Evolutionary conservation across 2,113 vertebrate genomes (phyloP), one percentile per base, ranked within the genome.

Genomic region (Porphyrio hochstetteri): DNA sequence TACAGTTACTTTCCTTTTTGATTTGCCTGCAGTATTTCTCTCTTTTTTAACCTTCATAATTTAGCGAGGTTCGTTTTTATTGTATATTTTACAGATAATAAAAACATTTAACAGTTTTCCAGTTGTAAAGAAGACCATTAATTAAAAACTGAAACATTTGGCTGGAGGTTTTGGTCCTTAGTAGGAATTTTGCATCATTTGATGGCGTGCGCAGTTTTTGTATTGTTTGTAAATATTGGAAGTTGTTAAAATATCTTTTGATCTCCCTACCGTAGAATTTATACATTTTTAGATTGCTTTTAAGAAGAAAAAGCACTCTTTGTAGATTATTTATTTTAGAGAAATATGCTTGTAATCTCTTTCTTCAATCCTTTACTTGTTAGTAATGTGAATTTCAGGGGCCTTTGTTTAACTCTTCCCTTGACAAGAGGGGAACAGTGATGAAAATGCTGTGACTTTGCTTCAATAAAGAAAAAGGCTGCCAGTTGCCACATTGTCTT

Each of bases 261-360:
- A 97, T 97, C 97, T 98, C 97, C 97, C 97, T 97, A 57, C 93
- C 75, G 95, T 98, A 98, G 94, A 98, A 97, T 98, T 98, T 98
- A 98, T 98, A 98, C 97, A 97, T 97, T 98, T 98, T 98, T 98
- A 98, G 96, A 97, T 84, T 90, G 96, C 95, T 97, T 88, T 93
- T 95, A 92, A 94, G 94, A 93, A 90, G 80, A 96, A 96, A 97
- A 95, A 98, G 96, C 96, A 93, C 97, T 97, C 97, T 97, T 80
- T 98, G 95, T 98, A 98, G 98, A 97, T 98, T 98, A 99, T 99
- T 99, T 99, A 99, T 99, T 99, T 98, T 98, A 98, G 98, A 97
- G 96, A 97, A 92, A 95, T 93, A 93, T 33, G 97, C 94, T 96
- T 97, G 96, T 96, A 95, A 95, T 88, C 88, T 93, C 90, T 88